Evolutionary conservation across 2,797 vertebrate genomes (phyloP), one percentile per base, ranked within the genome.

Genomic region (Tokudaia muenninki): DNA sequence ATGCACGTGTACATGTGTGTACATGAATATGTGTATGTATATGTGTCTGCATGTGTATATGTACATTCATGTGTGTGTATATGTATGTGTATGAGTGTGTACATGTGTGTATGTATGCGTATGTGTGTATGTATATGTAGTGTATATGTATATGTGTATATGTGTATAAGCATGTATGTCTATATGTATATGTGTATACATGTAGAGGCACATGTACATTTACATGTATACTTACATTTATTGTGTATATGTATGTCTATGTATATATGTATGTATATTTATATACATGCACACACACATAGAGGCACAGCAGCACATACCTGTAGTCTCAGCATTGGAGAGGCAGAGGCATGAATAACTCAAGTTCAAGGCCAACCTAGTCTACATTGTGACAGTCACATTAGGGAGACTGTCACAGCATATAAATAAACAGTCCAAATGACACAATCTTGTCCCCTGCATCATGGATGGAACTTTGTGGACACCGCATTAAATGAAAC

Each of bases 41-140:
- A 4, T 6, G 3, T 57, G 5, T 37, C 4, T 47, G 4, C 31
- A 0, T 67, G 0, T 31, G 10, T 47, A 5, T 50, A 4, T 22
- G 16, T 77, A 17, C 26, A 1, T n/a, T n/a, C n/a, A n/a, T n/a
- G n/a, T n/a, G n/a, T 26, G 3, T 63, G 41, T 34, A 17, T 29
- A 13, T 63, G 57, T 12, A 17, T 57, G 5, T 37, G 19, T n/a
- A n/a, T n/a, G n/a, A n/a, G 7, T 59, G 3, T 29, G 0, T 70
- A 5, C 12, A 1, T 52, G 0, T 41, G 12, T 29, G 17, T 65
- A 2, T 34, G 50, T 50, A 50, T 52, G 52, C 13, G 52, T 52
- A 52, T 52, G 50, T 13, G 13, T 52, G 12, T 52, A 12, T 52
- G 13, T 52, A 13, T 52, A 12, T 13, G 11, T 52, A 12, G 50